Evolutionary conservation across 2,797 vertebrate genomes (phyloP), one percentile per base, ranked within the genome.

Genomic region (Macropus fuliginosus): DNA sequence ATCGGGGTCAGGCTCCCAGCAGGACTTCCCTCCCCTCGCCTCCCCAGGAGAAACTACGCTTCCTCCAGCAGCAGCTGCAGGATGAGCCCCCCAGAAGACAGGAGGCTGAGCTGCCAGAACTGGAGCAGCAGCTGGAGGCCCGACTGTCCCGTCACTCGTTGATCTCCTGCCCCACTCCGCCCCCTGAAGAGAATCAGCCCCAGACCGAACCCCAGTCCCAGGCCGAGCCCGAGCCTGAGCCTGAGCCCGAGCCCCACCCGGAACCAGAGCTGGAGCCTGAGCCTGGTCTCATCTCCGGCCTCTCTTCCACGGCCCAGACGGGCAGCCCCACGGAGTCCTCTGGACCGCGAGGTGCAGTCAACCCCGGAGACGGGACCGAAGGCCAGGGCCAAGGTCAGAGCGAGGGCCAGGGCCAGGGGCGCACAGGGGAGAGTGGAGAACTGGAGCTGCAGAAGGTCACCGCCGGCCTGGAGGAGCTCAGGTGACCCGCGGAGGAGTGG

Each of bases 41-140:
- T 29, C 54, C 55, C 62, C 96, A 98, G 98, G 98, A 98, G 94
- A 98, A 98, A 81, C 96, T 98, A 14, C 97, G 97, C 29, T 97
- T 96, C 90, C 97, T 98, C 40, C 98, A 98, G 93, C 97, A 96
- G 91, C 97, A 98, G n/a, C 95, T 98, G 27, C 98, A 98, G 59
- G 97, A 97, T 9, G 98, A 98, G 94, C 97, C 97, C 0, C 96
- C 97, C 0, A 52, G 96, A 52, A 94, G 96, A 92, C 97, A 97
- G 91, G 98, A 98, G 59, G 94, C 96, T 2, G 96, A 97, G 94
- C 62, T 97, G 56, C 96, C 96, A 93, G 96, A 97, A 50, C 90
- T 97, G 55, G 97, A 98, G 81, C 97, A 97, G 93, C 97, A 95
- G 40, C 89, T 97, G 90, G 97, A 97, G 55, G 92, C 95, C 0